Evolutionary conservation across 2,888 invertebrate species (phyloP).

Genomic region (Pachycephus smyrnensis): DNA sequence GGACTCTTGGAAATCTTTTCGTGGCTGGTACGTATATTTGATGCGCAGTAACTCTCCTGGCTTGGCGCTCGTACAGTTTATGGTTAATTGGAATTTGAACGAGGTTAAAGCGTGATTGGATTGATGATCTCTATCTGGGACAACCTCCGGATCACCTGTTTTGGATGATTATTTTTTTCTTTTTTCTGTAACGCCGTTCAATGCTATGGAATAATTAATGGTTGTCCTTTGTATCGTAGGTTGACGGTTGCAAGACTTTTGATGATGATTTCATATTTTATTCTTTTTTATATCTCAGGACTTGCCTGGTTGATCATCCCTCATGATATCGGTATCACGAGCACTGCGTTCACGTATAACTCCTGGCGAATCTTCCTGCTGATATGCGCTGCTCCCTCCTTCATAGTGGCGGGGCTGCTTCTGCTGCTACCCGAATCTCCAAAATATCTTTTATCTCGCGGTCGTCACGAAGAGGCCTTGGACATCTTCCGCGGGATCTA

Average conservation of each 20-base stretch:
- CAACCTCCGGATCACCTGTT: neutral
- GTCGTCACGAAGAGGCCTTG: constrained; percentile 83
- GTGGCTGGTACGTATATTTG: constrained; percentile 78
- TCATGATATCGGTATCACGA: constrained; percentile 75
- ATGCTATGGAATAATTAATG: too few relatives aligned
- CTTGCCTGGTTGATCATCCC: constrained; percentile 73
- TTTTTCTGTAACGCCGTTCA: neutral
- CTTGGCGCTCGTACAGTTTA: neutral
- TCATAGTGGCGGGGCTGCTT: constrained; percentile 85
- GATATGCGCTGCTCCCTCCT: constrained; percentile 89
- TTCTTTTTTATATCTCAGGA: constrained; percentile 61
- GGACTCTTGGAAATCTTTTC: constrained; percentile 93
- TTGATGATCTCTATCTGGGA: neutral
- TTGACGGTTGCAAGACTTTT: too few relatives aligned
- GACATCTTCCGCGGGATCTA: constrained; percentile 86
- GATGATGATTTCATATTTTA: too few relatives aligned
- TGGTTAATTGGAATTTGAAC: neutral
- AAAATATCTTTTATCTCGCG: constrained; percentile 85
- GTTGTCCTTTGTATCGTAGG: too few relatives aligned
- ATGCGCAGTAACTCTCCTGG: neutral
- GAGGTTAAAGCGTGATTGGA: neutral
- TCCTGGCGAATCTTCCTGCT: constrained; percentile 93
- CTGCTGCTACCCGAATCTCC: constrained; percentile 91
- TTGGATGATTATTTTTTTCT: neutral
- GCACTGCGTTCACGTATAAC: constrained; percentile 82